Evolutionary conservation across 1,140 invertebrate genomes (phyloP).

Genomic region (Caenorhabditis inopinata): DNA sequence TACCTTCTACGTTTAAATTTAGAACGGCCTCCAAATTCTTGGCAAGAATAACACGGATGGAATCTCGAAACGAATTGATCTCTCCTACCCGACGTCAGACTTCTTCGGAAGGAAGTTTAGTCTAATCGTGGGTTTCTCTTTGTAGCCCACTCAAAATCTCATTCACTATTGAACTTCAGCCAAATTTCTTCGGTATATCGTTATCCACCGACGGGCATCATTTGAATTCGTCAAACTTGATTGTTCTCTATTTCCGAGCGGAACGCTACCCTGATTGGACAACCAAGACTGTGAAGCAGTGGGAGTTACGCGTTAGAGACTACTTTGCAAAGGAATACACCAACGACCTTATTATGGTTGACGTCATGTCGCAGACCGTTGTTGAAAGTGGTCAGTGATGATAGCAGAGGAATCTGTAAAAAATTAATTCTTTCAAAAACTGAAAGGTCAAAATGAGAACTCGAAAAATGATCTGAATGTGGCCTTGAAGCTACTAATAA

Average conservation of each 20-base stretch:
- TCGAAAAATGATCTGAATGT: no score
- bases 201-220: not conserved
- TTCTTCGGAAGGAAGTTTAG: conserved; percentile 39
- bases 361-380: conserved; percentile 23
- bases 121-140: not conserved
- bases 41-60: conserved; percentile 2
- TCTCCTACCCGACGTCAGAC: conserved; percentile 27
- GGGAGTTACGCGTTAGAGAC: conserved; percentile 37
- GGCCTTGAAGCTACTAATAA: no score
- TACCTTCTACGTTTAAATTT: not conserved
- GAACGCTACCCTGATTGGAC: conserved; percentile 34
- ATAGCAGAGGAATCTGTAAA: not conserved
- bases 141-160: no score
- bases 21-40: conserved; percentile 42
- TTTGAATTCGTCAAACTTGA: conserved; percentile 34
- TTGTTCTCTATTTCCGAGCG: conserved; percentile 41
- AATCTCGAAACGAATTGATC: conserved; percentile 34
- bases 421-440: no score
- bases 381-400: conserved; percentile 11
- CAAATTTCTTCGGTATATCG: conserved; percentile 42
- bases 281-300: conserved; percentile 33
- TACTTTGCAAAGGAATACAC: conserved; percentile 19
- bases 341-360: not conserved
- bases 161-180: not conserved
- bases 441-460: no score